Evolutionary conservation across 2,113 vertebrate genomes (phyloP), one percentile per base, ranked within the genome.

Genomic region (Dissostichus mawsoni): DNA sequence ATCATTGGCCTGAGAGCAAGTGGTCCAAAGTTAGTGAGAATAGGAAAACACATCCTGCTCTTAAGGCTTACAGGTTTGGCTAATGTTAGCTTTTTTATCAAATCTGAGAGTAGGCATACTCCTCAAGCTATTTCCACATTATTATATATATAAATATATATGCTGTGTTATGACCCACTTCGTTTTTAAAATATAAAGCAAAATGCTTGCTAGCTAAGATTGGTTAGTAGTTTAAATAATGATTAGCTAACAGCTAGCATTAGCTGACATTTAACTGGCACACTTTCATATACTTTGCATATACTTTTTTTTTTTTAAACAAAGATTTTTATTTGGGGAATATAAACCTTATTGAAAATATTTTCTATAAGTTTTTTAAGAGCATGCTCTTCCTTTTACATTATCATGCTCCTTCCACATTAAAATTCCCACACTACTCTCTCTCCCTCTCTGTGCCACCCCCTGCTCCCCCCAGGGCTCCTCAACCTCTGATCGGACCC

Each of bases 401-500:
- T 78, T 41, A 63, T 75, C 61, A 61, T 51, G 1, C 48, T 64
- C 80, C 70, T 72, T 55, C 51, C 57, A 61, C 76, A 45, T 69
- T 81, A 55, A 78, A 80, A 61, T 62, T 51, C 67, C 75, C 76
- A 36, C 59, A 53, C 71, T 48, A 62, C 67, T 69, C 69, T 69
- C 8, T 78, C 44, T 69, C 75, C 61, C 52, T 78, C 3, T 58
- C 61, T 81, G 56, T 76, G 47, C 69, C n/a, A 11, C 50, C 16
- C 72, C 78, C 65, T 23, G 7, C 74, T 58, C 13, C 52, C 23
- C 20, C 59, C 94, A 98, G 97, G 95, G 80, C 69, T 90, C 94
- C 83, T 94, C 96, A 66, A 96, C 96, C 74, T 96, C 96, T 50
- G 96, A 96, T 16, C 94, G 96, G 90, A 96, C 96, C 85, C 96